Conservation (phyloP, 92 coral and sea anemone species). For the Metridium senile region DNA sequence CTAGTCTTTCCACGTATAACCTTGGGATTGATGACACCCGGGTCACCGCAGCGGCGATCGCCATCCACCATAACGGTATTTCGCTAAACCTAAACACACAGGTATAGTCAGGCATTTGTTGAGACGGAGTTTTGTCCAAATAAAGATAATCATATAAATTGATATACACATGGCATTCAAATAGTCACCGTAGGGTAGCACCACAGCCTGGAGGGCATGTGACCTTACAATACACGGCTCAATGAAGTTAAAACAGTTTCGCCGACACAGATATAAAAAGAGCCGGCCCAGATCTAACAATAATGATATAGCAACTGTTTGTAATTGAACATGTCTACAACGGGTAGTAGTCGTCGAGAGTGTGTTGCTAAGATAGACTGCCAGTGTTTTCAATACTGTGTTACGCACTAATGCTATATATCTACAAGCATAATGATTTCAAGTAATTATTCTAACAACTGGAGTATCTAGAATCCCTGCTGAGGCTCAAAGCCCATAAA, state of each 20-base stretch:
- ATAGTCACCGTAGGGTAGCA: slow-evolving; percentile 17
- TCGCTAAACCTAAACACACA: not conserved
- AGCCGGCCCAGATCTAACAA: not conserved
- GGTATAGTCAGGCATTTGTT: not conserved
- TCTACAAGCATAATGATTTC: not conserved
- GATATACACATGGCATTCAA: slow-evolving; percentile 18
- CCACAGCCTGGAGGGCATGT: slow-evolving; percentile 5
- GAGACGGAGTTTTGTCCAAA: slow-evolving; percentile 3
- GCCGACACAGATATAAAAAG: not conserved
- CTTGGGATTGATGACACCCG: not conserved
- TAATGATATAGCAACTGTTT: not conserved
- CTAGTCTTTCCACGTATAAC: not conserved
- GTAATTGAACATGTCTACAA: not conserved
- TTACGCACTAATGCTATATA: not conserved
- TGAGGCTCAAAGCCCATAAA: not conserved
- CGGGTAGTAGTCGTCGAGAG: not conserved
- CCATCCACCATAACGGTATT: not conserved
- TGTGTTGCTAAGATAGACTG: not conserved
- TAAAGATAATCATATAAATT: slow-evolving; percentile 27
- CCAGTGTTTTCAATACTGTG: not conserved
- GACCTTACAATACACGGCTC: slow-evolving; percentile 1
- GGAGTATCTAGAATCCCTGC: not conserved
- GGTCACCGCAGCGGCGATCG: not conserved
- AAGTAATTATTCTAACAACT: not conserved
- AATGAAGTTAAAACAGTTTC: not conserved